Evolutionary conservation across 2,797 vertebrate genomes (phyloP), one percentile per base, ranked within the genome.

Genomic region (Hydrocynus forskahlii): DNA sequence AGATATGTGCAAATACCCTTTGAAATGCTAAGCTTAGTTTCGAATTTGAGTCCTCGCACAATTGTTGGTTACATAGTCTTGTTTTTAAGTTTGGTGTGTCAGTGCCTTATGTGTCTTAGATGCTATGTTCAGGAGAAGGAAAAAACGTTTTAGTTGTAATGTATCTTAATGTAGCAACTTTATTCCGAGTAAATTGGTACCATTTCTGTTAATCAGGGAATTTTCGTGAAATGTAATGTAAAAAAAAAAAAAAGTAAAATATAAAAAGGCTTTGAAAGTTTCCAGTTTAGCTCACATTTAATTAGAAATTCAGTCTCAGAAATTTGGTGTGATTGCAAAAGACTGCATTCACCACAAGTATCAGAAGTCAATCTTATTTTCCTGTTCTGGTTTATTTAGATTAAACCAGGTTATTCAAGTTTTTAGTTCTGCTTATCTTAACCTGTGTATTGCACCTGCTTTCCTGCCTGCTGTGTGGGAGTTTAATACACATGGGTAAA

Each of bases 401-500:
- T 59, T 23, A 59, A 59, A 23, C 57, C 57, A 21, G 8, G 8
- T 59, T 9, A 21, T 57, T 21, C 55, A 57, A 2, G 59, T 23
- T 29, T 29, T 29, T 35, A 16, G 1, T 63, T 7, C 10, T 17
- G 7, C 2, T 64, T 14, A 64, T 17, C 62, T 16, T 19, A 4
- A 35, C 62, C 62, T 45, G 5, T 70, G 40, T 17, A 59, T 57
- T 45, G 40, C 64, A 50, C 43, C 35, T 74, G 70, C 40, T n/a
- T 40, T 7, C 8, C 4, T 4, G 17, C 19, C 40, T 54, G 1
- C 43, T 63, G 54, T 59, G 66, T 80, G 35, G 29, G 19, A 68
- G 43, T 63, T 12, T 81, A 68, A 29, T 77, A 52, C 76, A 73
- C 66, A 62, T 40, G 70, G 72, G 78, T 67, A 73, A 29, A 81